Conservation (phyloP, 2,888 invertebrate species). For the Xanthorhoe spadicearia region DNA sequence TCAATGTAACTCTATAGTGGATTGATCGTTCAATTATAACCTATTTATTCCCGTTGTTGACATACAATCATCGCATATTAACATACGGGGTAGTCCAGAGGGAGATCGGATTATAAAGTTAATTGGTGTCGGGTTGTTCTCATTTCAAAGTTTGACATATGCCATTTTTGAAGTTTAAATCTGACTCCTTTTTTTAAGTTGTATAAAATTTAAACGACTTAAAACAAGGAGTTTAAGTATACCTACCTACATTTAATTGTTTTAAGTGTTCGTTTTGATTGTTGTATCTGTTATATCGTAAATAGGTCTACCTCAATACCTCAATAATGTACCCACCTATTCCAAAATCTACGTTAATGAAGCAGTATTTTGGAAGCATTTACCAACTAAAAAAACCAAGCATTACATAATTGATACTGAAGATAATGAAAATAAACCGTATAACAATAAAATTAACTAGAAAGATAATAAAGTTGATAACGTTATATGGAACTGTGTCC, state of each 20-base stretch:
- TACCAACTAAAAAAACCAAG: neutral
- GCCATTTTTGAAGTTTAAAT: no score
- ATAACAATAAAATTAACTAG: neutral
- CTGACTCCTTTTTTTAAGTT: no score
- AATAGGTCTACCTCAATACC: no score
- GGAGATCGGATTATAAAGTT: conserved; percentile 10
- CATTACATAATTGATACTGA: no score
- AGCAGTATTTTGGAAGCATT: neutral
- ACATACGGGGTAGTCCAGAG: conserved; percentile 16
- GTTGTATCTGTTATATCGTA: neutral
- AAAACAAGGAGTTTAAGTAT: no score
- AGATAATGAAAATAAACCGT: neutral
- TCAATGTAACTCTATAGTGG: neutral
- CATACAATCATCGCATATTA: conserved; percentile 34
- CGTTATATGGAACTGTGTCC: neutral
- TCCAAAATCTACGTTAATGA: no score
- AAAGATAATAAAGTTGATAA: neutral
- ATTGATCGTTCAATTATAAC: neutral
- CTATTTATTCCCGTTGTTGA: conserved; percentile 28
- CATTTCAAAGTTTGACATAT: neutral
- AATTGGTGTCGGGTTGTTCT: neutral
- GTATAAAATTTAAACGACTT: no score
- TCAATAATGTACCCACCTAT: no score
- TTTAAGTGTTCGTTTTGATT: neutral
- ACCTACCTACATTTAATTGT: neutral